Evolutionary conservation across 2,113 vertebrate genomes (phyloP).

Genomic region (Lepidothrix coronata): DNA sequence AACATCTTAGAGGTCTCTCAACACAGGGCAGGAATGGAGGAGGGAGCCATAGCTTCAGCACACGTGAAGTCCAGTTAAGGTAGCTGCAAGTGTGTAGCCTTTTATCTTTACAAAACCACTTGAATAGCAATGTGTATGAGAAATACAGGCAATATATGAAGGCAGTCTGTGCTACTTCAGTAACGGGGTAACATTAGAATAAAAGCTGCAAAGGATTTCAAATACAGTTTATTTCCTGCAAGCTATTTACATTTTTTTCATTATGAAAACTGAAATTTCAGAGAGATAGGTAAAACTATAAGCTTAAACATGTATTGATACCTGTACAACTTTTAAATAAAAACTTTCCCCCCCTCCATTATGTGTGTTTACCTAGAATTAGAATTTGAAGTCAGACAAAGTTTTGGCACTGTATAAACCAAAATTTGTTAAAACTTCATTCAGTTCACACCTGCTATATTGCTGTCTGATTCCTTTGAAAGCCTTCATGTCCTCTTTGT

Average conservation of each 20-base stretch:
- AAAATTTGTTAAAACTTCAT: neutral
- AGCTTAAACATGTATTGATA: neutral
- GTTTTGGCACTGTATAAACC: neutral
- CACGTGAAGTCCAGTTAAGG: neutral
- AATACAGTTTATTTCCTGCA: neutral
- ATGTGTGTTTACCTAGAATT: neutral
- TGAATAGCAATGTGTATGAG: neutral
- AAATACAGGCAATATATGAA: neutral
- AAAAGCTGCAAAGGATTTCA: neutral
- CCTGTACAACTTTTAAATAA: neutral
- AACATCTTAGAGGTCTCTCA: neutral
- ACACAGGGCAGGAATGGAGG: neutral
- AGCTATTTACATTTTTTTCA: neutral
- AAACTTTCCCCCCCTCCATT: neutral
- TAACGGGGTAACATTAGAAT: neutral
- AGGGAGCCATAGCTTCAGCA: neutral
- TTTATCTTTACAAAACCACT: neutral
- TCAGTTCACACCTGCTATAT: neutral
- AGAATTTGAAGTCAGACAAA: neutral
- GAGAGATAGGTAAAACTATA: neutral
- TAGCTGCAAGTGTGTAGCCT: neutral
- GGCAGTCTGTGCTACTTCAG: neutral
- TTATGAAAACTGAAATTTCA: neutral
- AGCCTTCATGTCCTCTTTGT: neutral
- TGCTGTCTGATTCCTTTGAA: neutral